Conservation (phyloP, 2,113 vertebrate genomes). For the Gymnorhina tibicen region DNA sequence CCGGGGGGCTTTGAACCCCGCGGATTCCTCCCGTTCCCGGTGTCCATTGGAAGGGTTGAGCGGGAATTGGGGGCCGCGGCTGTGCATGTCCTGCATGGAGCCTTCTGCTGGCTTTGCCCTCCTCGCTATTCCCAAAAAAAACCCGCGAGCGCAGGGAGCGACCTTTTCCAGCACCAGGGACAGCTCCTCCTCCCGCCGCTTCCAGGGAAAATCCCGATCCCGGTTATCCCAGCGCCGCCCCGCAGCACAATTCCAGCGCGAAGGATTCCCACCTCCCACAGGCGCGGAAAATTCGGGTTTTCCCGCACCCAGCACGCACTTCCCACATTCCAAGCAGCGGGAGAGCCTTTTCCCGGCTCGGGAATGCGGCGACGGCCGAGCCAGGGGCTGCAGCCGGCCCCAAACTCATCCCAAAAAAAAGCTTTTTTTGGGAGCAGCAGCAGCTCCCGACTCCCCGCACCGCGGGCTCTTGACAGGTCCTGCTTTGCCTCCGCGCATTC, state of each 20-base stretch:
- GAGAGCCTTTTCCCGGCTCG: background rate
- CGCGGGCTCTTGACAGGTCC: background rate
- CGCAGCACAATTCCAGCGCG: background rate
- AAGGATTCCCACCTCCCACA: background rate
- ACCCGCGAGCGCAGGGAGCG: background rate
- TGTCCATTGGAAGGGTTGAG: constrained; percentile 62
- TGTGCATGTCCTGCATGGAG: constrained; percentile 67
- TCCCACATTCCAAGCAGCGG: fast-evolving
- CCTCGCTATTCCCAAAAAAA: background rate
- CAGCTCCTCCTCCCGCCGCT: background rate
- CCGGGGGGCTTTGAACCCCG: background rate
- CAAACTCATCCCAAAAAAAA: background rate
- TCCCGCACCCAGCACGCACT: fast-evolving
- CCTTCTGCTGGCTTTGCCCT: constrained; percentile 52
- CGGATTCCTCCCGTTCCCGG: background rate
- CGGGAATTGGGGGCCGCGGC: background rate
- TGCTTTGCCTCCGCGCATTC: background rate
- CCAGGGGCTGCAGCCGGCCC: background rate
- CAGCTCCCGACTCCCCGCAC: fast-evolving
- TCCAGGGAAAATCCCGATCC: background rate
- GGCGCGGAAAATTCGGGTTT: background rate
- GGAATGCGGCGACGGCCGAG: fast-evolving
- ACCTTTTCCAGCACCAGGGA: background rate
- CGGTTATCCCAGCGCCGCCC: background rate
- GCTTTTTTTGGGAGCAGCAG: background rate